Conservation (phyloP, 2,113 vertebrate species). For the Syrmaticus mikado region DNA sequence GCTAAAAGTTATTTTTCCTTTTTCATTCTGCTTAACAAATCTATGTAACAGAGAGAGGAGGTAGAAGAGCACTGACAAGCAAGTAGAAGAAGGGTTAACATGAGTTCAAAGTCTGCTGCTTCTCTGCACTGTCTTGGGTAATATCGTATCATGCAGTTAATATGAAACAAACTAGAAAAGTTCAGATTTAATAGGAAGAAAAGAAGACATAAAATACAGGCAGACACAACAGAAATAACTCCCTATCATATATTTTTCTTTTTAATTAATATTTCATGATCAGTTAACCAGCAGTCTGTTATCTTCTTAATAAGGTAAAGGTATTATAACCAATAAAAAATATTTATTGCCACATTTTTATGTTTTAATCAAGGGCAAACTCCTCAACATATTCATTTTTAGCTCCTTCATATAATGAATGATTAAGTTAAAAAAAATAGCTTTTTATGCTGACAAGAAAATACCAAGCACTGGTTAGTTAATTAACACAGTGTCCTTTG, state of each 20-base stretch:
- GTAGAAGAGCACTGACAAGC: not conserved
- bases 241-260: slow-evolving; percentile 70
- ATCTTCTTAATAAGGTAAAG: slow-evolving; percentile 73
- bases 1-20: not conserved
- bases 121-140: not conserved
- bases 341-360: slow-evolving; percentile 79
- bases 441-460: slow-evolving; percentile 49
- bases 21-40: not conserved
- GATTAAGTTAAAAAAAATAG: slow-evolving; percentile 49
- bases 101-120: not conserved
- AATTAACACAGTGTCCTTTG: slow-evolving; percentile 25
- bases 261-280: slow-evolving; percentile 81
- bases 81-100: not conserved
- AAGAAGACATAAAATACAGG: slow-evolving; percentile 4
- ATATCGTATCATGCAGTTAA: not conserved
- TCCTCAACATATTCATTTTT: slow-evolving; percentile 67
- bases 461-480: not conserved
- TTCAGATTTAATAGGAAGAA: not conserved
- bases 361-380: slow-evolving; percentile 77
- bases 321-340: slow-evolving; percentile 76
- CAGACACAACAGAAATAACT: slow-evolving; percentile 58
- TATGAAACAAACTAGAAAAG: not conserved
- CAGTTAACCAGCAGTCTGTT: slow-evolving; percentile 76
- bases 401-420: slow-evolving; percentile 25
- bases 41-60: not conserved